Percentiles rank a stretch among this genome's conserved stretches.
phyloP scores from a whole-genome alignment of 2,888 invertebrate genomes.

The Exephanes ischioxanthus region DNA sequence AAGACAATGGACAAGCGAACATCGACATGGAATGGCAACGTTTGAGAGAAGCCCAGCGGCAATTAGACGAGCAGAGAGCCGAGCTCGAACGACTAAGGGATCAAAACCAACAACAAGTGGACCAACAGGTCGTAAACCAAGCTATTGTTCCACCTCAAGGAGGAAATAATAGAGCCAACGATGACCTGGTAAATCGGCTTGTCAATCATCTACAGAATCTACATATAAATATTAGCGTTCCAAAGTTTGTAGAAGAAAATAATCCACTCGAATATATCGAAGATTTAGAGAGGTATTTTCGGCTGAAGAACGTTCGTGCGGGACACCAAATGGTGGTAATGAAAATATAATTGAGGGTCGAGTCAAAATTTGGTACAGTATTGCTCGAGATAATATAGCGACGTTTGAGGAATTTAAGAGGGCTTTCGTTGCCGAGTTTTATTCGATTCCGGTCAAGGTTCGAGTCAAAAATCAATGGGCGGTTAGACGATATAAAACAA shows the following conservation, averaged over 20 bases:
- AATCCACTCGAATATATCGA: constrained; percentile 53
- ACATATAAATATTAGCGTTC: constrained; percentile 32
- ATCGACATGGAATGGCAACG: not conserved
- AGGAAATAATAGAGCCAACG: not conserved
- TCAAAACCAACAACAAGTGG: constrained; percentile 13
- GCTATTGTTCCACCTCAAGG: no score
- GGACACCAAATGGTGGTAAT: constrained; percentile 25
- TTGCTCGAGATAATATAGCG: not conserved
- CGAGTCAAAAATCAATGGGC: constrained; percentile 48
- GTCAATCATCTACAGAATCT: constrained; percentile 20
- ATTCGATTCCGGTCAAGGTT: constrained; percentile 53
- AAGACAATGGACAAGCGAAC: not conserved
- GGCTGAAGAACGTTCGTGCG: constrained; percentile 28
- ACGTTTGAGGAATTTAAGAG: constrained; percentile 49
- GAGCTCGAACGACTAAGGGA: not conserved
- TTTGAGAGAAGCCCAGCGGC: not conserved
- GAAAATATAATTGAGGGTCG: constrained; percentile 45
- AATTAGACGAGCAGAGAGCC: constrained; percentile 1
- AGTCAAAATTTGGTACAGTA: constrained; percentile 47
- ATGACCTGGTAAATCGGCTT: constrained; percentile 26
- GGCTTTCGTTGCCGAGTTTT: constrained; percentile 53
- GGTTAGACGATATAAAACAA: constrained; percentile 20
- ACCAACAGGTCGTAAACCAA: not conserved
- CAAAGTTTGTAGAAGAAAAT: constrained; percentile 42
- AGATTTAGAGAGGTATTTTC: constrained; percentile 49